These are phyloP conservation scores for Scophthalmus maximus DNA, from an alignment of 2,113 vertebrate genomes.

Conservation along the genomic window DNA sequence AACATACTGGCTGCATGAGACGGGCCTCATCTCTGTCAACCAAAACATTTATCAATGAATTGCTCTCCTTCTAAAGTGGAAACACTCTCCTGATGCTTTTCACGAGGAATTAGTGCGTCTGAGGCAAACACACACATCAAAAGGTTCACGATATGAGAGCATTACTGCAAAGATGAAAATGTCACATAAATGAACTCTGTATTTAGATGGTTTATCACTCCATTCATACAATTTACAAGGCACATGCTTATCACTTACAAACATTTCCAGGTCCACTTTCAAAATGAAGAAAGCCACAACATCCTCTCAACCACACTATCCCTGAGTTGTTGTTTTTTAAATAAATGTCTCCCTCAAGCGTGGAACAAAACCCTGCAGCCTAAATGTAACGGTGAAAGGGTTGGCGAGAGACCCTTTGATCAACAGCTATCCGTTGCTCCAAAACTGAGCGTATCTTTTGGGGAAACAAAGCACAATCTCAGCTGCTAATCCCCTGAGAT, in stretches of 20 bases:
- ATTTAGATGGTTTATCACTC: conserved; percentile 24
- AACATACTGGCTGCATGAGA: neutral
- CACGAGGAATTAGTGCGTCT: conserved; percentile 1
- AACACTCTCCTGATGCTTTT: conserved; percentile 12
- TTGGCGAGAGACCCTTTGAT: conserved; percentile 65
- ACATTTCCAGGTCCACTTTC: conserved; percentile 6
- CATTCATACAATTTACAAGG: neutral
- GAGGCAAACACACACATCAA: conserved; percentile 30
- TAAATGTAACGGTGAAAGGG: conserved; percentile 23
- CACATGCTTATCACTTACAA: conserved; percentile 11
- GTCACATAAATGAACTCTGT: conserved; percentile 34
- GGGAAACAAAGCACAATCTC: conserved; percentile 79
- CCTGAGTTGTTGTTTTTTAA: conserved; percentile 35
- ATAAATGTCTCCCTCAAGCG: conserved; percentile 45
- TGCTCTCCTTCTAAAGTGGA: neutral
- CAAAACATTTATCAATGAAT: conserved; percentile 3
- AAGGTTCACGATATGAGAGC: conserved; percentile 12
- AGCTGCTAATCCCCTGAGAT: conserved; percentile 81
- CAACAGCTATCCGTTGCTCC: conserved; percentile 61
- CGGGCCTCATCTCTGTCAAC: neutral
- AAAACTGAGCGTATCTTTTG: conserved; percentile 71
- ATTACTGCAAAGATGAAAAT: neutral
- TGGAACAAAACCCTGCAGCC: conserved; percentile 50
- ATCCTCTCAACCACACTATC: conserved; percentile 21
- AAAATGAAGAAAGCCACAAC: conserved; percentile 19